Evolutionary conservation across 2,113 vertebrate species (phyloP).

Genomic region (Stegostoma tigrinum): DNA sequence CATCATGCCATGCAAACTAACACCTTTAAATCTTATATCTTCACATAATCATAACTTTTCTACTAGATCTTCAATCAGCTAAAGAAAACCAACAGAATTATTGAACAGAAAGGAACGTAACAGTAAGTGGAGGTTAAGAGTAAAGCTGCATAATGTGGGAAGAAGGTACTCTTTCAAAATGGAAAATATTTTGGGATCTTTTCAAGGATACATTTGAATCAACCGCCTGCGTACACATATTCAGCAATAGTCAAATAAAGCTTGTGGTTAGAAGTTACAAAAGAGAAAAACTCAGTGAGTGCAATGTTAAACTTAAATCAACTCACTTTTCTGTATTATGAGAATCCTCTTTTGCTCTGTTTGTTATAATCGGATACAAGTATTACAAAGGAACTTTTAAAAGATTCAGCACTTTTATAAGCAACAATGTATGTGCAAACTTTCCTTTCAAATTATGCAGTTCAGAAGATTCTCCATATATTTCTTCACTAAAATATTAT

Average conservation of each 20-base stretch:
- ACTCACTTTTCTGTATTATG: background rate
- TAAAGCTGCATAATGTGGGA: background rate
- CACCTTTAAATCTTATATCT: background rate
- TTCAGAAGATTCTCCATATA: slow-evolving; percentile 5
- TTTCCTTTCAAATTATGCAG: background rate
- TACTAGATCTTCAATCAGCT: background rate
- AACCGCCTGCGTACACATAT: background rate
- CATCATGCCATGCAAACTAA: slow-evolving; percentile 22
- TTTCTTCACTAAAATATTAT: background rate
- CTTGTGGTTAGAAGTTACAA: background rate
- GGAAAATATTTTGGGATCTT: background rate
- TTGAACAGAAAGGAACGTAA: background rate
- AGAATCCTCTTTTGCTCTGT: background rate
- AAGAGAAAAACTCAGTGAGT: background rate
- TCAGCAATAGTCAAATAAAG: background rate
- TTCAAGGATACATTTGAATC: background rate
- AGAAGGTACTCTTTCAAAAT: background rate
- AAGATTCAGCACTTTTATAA: background rate
- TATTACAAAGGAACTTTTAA: background rate
- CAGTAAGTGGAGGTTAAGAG: background rate
- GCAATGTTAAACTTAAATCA: slow-evolving; percentile 17
- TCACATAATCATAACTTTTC: slow-evolving; percentile 28
- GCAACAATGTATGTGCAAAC: background rate
- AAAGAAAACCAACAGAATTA: background rate
- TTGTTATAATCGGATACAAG: background rate